phyloP scores from a whole-genome alignment of 2,888 invertebrate genomes.

The Pterostichus madidus region DNA sequence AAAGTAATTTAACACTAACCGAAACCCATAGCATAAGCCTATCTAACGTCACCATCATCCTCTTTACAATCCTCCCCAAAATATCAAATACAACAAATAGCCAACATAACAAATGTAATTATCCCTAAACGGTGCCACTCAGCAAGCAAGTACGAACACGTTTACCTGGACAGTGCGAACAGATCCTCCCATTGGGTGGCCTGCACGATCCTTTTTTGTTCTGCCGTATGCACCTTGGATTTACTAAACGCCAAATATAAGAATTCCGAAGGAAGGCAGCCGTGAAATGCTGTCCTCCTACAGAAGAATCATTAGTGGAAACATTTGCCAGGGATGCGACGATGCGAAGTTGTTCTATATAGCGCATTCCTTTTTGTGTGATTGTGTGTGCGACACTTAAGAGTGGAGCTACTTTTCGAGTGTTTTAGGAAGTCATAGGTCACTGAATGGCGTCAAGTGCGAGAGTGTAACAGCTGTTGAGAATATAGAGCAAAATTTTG shows the following conservation, averaged over 20 bases:
- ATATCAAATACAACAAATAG: constrained; percentile 43
- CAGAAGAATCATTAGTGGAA: constrained; percentile 38
- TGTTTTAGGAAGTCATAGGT: constrained; percentile 65
- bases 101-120: constrained; percentile 46
- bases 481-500: background rate
- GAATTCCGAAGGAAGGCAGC: constrained; percentile 15
- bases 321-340: constrained; percentile 26
- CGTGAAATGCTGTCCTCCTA: constrained; percentile 5
- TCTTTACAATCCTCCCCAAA: background rate
- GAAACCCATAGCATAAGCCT: background rate
- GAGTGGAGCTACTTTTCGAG: constrained; percentile 19
- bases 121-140: constrained; percentile 47
- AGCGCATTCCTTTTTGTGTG: constrained; percentile 13
- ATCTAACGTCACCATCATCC: background rate
- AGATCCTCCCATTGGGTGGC: constrained; percentile 47
- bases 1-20: background rate
- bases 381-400: constrained; percentile 7
- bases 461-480: constrained; percentile 50
- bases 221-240: constrained; percentile 40
- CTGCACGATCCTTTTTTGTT: constrained; percentile 38
- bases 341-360: background rate
- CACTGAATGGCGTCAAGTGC: constrained; percentile 54
- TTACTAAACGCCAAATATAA: constrained; percentile 33
- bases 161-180: constrained; percentile 47
- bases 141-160: constrained; percentile 41